These are phyloP conservation scores for Anguilla marmorata DNA, from an alignment of 2,797 vertebrate species.

Conservation along the genomic window DNA sequence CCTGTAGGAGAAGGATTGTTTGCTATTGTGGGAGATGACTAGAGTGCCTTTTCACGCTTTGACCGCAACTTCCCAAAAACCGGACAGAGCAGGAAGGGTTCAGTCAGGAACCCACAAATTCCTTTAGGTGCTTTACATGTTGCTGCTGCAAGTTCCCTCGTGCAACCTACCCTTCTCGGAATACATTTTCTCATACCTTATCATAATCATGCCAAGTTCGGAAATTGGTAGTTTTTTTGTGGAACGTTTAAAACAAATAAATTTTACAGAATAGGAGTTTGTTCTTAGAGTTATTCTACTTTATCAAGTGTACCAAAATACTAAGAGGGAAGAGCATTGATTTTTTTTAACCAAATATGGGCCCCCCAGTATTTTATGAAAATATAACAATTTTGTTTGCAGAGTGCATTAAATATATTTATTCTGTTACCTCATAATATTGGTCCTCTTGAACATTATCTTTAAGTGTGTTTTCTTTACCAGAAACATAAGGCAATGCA, in stretches of 20 bases:
- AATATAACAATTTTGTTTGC: background rate
- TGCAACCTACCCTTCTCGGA: background rate
- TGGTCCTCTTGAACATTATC: background rate
- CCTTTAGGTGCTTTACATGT: constrained; percentile 1
- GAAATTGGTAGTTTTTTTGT: background rate
- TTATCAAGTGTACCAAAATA: background rate
- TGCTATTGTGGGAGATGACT: background rate
- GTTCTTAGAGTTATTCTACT: background rate
- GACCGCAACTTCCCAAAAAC: background rate
- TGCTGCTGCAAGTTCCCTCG: background rate
- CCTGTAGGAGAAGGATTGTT: background rate
- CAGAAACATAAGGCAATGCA: background rate
- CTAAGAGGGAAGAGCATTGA: background rate
- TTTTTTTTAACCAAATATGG: background rate
- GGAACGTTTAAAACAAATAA: background rate
- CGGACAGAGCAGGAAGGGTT: background rate
- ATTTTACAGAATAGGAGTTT: background rate
- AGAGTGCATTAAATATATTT: background rate
- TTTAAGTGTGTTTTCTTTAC: background rate
- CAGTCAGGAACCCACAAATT: background rate
- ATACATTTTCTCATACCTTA: background rate
- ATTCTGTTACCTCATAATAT: background rate
- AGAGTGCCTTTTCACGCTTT: background rate
- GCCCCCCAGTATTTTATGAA: background rate
- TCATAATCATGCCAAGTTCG: background rate